Evolutionary conservation across 2,888 invertebrate species (phyloP), one percentile per base, ranked within the genome.

Genomic region (Drosophila trichaetosa): DNA sequence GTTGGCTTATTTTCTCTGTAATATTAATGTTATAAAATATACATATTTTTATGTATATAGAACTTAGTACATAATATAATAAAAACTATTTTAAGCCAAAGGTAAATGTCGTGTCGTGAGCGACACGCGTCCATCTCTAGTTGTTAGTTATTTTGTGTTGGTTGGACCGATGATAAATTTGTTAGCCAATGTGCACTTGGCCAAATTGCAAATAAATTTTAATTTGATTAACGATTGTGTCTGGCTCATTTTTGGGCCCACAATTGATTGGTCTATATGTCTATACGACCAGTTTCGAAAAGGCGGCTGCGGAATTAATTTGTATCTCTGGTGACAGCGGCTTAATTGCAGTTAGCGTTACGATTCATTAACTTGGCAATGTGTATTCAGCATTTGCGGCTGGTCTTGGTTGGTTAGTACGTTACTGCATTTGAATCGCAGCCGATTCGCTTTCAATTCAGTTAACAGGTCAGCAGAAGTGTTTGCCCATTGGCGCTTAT

Each of bases 141-240:
- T 73, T 78, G 64, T 49, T 51, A 34, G 64, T 46, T 64, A 53
- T 69, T 40, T 54, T 63, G 58, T 52, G 51, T 56, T 27, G 24
- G 4, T 10, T 38, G 34, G 49, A 29, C 42, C 49, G 31, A 66
- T 74, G 87, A 79, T 76, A 82, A 82, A 83, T 87, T 82, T 76
- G 67, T 46, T 63, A 49, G 63, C 53, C 38, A 70, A 40, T 33
- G 34, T 69, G 73, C 70, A 64, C 51, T 70, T 69, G 65, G 40
- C 53, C 69, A 69, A 73, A 73, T 71, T 42, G 42, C 71, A 73
- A 80, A 82, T 87, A 85, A 77, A 85, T 89, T 87, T 80, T 76
- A 79, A 81, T 89, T 89, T 89, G 86, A 79, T 89, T 77, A 79
- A 87, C 86, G 89, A 73, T 87, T 83, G 73, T 71, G 49, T 51